Base-by-base conservation (phyloP, 2,797 vertebrate genomes). In the Chelon auratus region DNA sequence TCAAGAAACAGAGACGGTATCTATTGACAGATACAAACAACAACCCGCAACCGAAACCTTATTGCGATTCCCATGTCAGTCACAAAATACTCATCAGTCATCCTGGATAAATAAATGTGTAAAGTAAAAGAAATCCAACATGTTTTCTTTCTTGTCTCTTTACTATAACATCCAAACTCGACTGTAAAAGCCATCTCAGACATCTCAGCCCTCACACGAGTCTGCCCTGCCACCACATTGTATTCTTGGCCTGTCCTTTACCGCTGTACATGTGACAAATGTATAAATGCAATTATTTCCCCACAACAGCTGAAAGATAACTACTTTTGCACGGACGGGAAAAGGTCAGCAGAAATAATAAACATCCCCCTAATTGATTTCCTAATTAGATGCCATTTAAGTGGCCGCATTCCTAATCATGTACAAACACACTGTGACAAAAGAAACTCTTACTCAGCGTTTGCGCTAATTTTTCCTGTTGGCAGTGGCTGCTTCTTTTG, bases 291-390 rank as follows among this genome's bases (percentile, higher is more conserved):
- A 45, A 62, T 48, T 0, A 24, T 59, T 71, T 48, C 66, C 30
- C 36, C 43, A 51, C 24, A 67, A 52, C 24, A 58, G 42, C 50
- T 50, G 4, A 71, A 50, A 50, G 65, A 75, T 53, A 15, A 57
- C 8, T 3, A 11, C 14, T 54, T 43, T 36, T 51, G 48, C 14
- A 26, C 33, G 7, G 14, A 60, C 12, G 47, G n/a, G 45, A 12
- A 68, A 67, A 73, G 58, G 67, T 75, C 68, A 63, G 39, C 39
- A 53, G 22, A 72, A 69, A 72, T 30, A 81, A 55, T 55, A 33
- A 61, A 59, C 30, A 58, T 62, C 22, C 24, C n/a, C 20, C 26
- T 54, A 58, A 76, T 42, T 62, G 33, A 43, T 68, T 65, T 62
- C 24, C 18, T 73, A 56, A 76, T 82, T 65, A 66, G 60, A 9